Evolutionary conservation across 2,888 invertebrate genomes (phyloP), one percentile per base, ranked within the genome.

Genomic region (Drosophila pseudotalamancana): DNA sequence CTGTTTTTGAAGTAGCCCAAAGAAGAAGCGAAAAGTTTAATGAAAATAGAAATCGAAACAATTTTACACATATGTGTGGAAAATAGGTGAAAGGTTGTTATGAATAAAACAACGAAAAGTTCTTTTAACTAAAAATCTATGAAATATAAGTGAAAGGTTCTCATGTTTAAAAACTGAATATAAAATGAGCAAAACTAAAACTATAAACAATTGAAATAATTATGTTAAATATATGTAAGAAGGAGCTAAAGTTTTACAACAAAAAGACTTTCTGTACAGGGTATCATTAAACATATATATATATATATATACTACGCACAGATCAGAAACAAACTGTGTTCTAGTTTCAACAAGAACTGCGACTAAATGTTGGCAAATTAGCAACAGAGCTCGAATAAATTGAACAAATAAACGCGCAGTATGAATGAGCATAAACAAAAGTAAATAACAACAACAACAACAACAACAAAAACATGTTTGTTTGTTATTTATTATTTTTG

Each of bases 321-420:
- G 2, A 56, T 25, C 6, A n/a, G 27, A 18, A 32, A 54, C 51
- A 64, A 68, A 61, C 61, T 71, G 46, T 70, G 65, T 74, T 73
- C 65, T 65, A 65, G 69, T 54, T 68, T 40, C 72, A 68, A 51
- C 51, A 42, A 57, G 56, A 67, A 72, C 29, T 48, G 56, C 73
- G 61, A 61, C 64, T 61, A 76, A 77, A 77, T 69, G 74, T 63
- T 63, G 64, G 54, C 65, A 55, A 81, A 85, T 81, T 85, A 81
- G 86, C 83, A 85, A 68, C 64, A 51, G 56, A 72, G 68, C 60
- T 70, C 59, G 65, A 85, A 81, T 65, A 62, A 64, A 65, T 71
- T 55, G 65, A 66, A 57, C 59, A 78, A 82, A 81, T 61, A 67
- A 82, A 81, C 74, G 63, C 60, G 60, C 55, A 60, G 63, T 65